Percentiles rank a stretch among this genome's conserved stretches.
phyloP scores from a whole-genome alignment of 2,797 vertebrate species.

The Microctenopoma stevenorrisi region DNA sequence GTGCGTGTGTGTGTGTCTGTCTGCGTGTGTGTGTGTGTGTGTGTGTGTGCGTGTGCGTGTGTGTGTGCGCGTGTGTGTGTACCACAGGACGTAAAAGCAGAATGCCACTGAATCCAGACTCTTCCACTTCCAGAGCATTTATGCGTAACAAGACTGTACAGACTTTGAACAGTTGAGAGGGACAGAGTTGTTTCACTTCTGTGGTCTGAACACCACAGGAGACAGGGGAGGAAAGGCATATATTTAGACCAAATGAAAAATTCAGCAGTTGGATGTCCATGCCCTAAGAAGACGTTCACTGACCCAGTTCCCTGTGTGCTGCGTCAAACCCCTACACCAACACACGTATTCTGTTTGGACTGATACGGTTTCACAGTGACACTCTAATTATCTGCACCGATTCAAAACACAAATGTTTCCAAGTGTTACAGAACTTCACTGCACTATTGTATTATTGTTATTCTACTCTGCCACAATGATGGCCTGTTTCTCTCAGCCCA shows the following conservation, averaged over 20 bases:
- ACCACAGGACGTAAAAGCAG: neutral
- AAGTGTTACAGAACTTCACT: constrained; percentile 25
- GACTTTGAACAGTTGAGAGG: constrained; percentile 39
- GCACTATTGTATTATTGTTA: constrained; percentile 40
- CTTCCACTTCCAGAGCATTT: constrained; percentile 29
- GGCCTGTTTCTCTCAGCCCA: constrained; percentile 42
- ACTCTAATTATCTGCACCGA: constrained; percentile 12
- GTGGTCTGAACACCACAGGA: constrained; percentile 42
- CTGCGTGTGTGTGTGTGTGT: too few relatives aligned
- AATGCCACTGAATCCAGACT: constrained; percentile 15
- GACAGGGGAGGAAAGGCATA: constrained; percentile 28
- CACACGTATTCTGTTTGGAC: constrained; percentile 6
- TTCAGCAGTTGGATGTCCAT: constrained; percentile 50
- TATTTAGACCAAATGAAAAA: constrained; percentile 73
- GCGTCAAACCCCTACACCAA: constrained; percentile 31
- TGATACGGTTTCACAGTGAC: neutral
- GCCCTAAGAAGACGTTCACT: constrained; percentile 64
- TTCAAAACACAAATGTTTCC: constrained; percentile 43
- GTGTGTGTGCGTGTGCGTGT: too few relatives aligned
- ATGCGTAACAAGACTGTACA: constrained; percentile 30
- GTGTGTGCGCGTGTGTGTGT: neutral
- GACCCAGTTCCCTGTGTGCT: constrained; percentile 69
- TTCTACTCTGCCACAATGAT: constrained; percentile 44
- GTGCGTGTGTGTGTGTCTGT: too few relatives aligned
- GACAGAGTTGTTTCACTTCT: constrained; percentile 42